Conservation (phyloP, 2,888 invertebrate genomes). For the Teleogryllus oceanicus region DNA sequence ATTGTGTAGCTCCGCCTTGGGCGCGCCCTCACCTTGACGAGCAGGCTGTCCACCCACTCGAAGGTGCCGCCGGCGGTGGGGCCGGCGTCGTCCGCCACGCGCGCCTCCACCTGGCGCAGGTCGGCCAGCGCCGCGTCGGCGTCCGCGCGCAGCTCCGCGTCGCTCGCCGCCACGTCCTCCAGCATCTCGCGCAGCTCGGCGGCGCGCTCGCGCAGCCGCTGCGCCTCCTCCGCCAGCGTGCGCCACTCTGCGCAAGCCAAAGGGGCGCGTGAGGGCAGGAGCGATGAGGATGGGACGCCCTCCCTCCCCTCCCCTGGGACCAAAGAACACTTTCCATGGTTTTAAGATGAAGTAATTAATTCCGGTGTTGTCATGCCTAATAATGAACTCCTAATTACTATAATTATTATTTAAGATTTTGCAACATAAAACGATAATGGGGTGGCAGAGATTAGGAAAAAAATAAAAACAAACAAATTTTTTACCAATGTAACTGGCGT, state of each 20-base stretch:
- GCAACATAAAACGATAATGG: too few species aligned
- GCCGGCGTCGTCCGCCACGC: conserved; percentile 44
- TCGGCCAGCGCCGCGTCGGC: conserved; percentile 45
- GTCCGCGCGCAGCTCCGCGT: conserved; percentile 30
- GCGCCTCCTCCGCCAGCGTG: conserved; percentile 3
- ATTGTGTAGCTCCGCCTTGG: too few species aligned
- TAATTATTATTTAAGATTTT: too few species aligned
- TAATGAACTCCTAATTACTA: too few species aligned
- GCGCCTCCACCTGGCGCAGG: conserved; percentile 46
- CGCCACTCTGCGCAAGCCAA: neutral
- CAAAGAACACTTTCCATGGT: too few species aligned
- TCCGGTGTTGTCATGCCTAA: too few species aligned
- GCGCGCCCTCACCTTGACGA: conserved; percentile 70
- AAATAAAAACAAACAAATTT: too few species aligned
- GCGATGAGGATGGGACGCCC: too few species aligned
- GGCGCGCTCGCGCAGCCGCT: neutral
- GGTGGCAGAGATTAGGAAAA: too few species aligned
- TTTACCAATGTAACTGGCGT: too few species aligned
- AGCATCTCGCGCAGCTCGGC: neutral
- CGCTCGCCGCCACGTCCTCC: neutral
- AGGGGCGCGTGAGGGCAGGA: neutral
- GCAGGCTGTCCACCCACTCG: conserved; percentile 86
- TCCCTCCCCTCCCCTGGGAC: too few species aligned
- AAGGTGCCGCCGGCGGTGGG: conserved; percentile 84
- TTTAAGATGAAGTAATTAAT: too few species aligned